Percentiles rank a stretch among this genome's conserved stretches.
phyloP scores from a whole-genome alignment of 2,888 invertebrate genomes.

The Deroplatys truncata region DNA sequence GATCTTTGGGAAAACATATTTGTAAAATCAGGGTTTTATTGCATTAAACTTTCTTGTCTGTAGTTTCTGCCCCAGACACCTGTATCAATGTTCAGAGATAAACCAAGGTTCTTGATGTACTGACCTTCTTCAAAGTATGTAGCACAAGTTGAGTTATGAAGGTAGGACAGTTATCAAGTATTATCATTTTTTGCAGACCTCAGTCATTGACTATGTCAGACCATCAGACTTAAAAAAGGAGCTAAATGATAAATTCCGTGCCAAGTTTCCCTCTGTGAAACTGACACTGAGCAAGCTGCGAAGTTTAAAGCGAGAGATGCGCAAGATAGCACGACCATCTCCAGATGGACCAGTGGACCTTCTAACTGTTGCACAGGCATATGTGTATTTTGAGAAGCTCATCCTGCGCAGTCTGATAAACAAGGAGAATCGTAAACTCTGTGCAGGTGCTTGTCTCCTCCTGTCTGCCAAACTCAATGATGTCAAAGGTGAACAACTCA shows the following conservation, averaged over 20 bases:
- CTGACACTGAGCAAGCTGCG: slow-evolving; percentile 92
- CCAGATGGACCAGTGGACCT: slow-evolving; percentile 78
- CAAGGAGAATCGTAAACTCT: slow-evolving; percentile 91
- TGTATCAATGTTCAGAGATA: too few species aligned
- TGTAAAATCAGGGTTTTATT: too few species aligned
- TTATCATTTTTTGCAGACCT: slow-evolving; percentile 56
- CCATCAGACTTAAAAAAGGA: slow-evolving; percentile 95
- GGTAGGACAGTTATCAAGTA: too few species aligned
- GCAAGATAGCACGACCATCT: slow-evolving; percentile 75
- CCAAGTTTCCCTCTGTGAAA: slow-evolving; percentile 92
- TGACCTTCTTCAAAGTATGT: too few species aligned
- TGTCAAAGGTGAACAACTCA: slow-evolving; percentile 84
- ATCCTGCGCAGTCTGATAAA: slow-evolving; percentile 88
- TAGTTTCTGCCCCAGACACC: too few species aligned
- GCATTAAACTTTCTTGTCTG: too few species aligned
- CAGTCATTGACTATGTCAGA: slow-evolving; percentile 93
- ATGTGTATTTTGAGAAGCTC: slow-evolving; percentile 97
- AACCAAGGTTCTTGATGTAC: too few species aligned
- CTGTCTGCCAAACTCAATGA: slow-evolving; percentile 96
- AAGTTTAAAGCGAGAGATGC: slow-evolving; percentile 94
- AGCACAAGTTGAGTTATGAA: too few species aligned
- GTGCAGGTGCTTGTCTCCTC: slow-evolving; percentile 91
- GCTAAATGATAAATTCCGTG: slow-evolving; percentile 92
- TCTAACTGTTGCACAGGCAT: slow-evolving; percentile 90
- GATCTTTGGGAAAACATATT: too few species aligned